Evolutionary conservation across 1,140 invertebrate genomes (phyloP), one percentile per base, ranked within the genome.

Genomic region (Caenorhabditis briggsae): DNA sequence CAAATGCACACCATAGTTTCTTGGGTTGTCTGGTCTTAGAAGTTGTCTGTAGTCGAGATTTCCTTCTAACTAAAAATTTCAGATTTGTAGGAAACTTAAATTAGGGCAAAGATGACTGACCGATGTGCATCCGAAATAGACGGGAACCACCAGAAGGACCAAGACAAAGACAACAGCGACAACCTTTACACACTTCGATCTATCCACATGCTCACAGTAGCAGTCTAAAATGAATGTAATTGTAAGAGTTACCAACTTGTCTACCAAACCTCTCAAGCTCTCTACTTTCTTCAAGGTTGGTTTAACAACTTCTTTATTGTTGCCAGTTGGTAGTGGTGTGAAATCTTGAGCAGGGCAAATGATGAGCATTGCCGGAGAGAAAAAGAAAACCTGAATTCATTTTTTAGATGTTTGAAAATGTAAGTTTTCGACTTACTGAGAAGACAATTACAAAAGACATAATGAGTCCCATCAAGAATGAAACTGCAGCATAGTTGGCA

Each of bases 41-140:
- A 86, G 55, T 56, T 86, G 85, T 16, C 85, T 48, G 50, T 86
- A 86, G 56, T 86, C 85, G 2, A 86, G 41, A 43, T 86, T 86
- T 43, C 55, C 85, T 48, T 86, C 64, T 11, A 85, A 0, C 83
- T 85, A n/a, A n/a, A n/a, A n/a, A n/a, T n/a, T 16, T 12, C 14
- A 64, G 14, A 1, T 25, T 0, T 64, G 50, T 50, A 8, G 1
- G 1, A 2, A 50, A n/a, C n/a, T n/a, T n/a, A n/a, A n/a, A n/a
- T n/a, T n/a, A n/a, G n/a, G n/a, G n/a, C 50, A 53, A 53, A 2
- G 11, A 8, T 14, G 16, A n/a, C 56, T 23, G 5, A 70, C 41
- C 8, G 33, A 18, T 5, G 46, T 78, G 14, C 46, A 53, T 23
- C 70, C 70, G 6, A 50, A 50, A 46, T 78, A 78, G 8, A 78